Percentiles rank a stretch among this genome's conserved stretches.
Conservation (phyloP, 2,888 invertebrate species). For the Sarcophaga variegata region DNA sequence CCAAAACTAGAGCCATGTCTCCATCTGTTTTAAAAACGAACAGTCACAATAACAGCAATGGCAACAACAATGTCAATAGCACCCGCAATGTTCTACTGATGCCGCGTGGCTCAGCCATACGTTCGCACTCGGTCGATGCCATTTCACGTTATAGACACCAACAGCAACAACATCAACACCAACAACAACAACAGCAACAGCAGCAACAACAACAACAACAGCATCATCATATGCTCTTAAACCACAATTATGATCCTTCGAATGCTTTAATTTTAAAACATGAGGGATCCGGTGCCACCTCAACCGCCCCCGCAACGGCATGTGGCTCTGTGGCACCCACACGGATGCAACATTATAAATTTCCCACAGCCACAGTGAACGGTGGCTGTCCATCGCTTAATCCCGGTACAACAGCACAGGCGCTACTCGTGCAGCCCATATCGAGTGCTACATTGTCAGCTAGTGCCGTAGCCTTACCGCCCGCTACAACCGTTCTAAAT, state of each 20-base stretch:
- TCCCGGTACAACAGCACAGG: conserved; percentile 73
- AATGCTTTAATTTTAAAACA: conserved; percentile 79
- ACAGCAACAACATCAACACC: conserved; percentile 64
- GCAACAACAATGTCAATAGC: conserved; percentile 18
- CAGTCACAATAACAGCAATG: conserved; percentile 3
- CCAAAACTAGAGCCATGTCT: conserved; percentile 77
- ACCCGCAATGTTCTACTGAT: conserved; percentile 58
- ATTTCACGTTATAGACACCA: conserved; percentile 77
- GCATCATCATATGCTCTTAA: neutral
- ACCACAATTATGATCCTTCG: conserved; percentile 76
- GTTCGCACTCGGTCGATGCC: conserved; percentile 81
- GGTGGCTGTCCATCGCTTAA: conserved; percentile 58
- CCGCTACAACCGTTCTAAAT: conserved; percentile 71
- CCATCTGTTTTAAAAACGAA: conserved; percentile 72
- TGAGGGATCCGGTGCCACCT: conserved; percentile 76
- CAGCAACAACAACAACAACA: conserved; percentile 7
- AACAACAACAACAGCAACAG: conserved; percentile 34
- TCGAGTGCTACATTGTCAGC: conserved; percentile 78
- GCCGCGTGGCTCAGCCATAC: conserved; percentile 73
- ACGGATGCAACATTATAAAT: conserved; percentile 80
- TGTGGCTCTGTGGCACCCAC: conserved; percentile 54
- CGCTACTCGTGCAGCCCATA: conserved; percentile 79
- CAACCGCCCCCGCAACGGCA: neutral
- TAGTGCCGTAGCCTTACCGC: conserved; percentile 68
- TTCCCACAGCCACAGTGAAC: conserved; percentile 42